Base-by-base conservation (phyloP, 2,113 vertebrate species). In the Pachyramphus minor region DNA sequence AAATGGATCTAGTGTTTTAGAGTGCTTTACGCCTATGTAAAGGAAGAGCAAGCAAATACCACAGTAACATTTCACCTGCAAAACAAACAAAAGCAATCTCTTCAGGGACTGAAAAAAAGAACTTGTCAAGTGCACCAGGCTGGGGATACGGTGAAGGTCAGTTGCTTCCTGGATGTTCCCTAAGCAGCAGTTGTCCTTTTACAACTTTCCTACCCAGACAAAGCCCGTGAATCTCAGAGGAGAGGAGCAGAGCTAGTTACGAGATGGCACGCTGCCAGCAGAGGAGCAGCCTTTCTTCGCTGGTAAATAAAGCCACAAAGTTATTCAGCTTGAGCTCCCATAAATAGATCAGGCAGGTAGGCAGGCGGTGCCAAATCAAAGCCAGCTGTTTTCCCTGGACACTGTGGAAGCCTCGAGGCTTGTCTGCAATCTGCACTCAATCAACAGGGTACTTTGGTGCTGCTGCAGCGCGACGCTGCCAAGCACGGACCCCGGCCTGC, bases 301-400 rank as follows among this genome's bases (percentile, higher is more conserved):
- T 73, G 69, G 44, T 86, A 89, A 87, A 96, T 78, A 87, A 87
- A 96, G 52, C 82, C 90, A 67, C 84, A 2, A 30, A 85, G 77
- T 82, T 91, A 94, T 91, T 91, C 90, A 93, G 87, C 82, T 44
- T 45, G 63, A 93, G 79, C 75, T 86, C 44, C 93, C 90, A 55
- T 73, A 73, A 92, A 90, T 87, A 56, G 91, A 96, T 83, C 41
- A 78, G 93, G 82, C 92, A 95, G 92, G 96, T 97, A 95, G 71
- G 93, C 88, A 94, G 91, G 72, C 18, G 0, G n/a, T 95, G 92
- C 88, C 92, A 80, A 90, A 84, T 37, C 96, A 49, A 84, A 95
- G 93, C 82, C 96, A 95, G 95, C 96, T 97, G 94, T 97, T 97
- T 90, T 96, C 96, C 93, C 94, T 75, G 73, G 92, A 9, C 41